Evolutionary conservation across 1,140 invertebrate species (phyloP).

Genomic region (Ctenoplectra terminalis): DNA sequence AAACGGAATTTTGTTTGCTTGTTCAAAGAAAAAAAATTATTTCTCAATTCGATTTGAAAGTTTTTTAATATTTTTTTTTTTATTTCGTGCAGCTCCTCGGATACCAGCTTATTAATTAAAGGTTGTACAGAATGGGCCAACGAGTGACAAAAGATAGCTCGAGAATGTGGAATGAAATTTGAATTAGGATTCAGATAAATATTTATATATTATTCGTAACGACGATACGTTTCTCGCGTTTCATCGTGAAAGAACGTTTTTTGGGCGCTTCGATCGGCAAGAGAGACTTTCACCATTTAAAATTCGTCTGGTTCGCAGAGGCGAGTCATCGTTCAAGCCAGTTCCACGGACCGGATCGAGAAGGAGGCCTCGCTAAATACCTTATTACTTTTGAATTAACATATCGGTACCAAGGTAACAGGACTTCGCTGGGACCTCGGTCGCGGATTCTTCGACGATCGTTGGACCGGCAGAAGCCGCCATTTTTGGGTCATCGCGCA

Average conservation of each 20-base stretch:
- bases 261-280: slow-evolving; percentile 49
- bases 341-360: slow-evolving; percentile 58
- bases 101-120: too few species aligned
- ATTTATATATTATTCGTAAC: too few species aligned
- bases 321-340: slow-evolving; percentile 58
- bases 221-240: not conserved
- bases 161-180: too few species aligned
- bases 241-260: slow-evolving; percentile 45
- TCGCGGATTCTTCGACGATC: slow-evolving; percentile 35
- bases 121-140: too few species aligned
- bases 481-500: slow-evolving; percentile 44
- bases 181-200: too few species aligned
- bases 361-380: slow-evolving; percentile 72
- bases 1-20: too few species aligned
- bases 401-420: slow-evolving; percentile 69
- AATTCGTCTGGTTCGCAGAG: slow-evolving; percentile 65
- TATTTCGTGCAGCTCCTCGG: too few species aligned
- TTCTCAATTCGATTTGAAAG: too few species aligned
- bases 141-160: too few species aligned
- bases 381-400: slow-evolving; percentile 74
- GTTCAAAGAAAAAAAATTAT: too few species aligned
- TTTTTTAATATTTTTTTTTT: too few species aligned
- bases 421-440: slow-evolving; percentile 57
- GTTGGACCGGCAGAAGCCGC: not conserved
- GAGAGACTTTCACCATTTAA: slow-evolving; percentile 77